These are phyloP conservation scores for Eurypyga helias DNA, from an alignment of 2,113 vertebrate species.

Conservation along the genomic window DNA sequence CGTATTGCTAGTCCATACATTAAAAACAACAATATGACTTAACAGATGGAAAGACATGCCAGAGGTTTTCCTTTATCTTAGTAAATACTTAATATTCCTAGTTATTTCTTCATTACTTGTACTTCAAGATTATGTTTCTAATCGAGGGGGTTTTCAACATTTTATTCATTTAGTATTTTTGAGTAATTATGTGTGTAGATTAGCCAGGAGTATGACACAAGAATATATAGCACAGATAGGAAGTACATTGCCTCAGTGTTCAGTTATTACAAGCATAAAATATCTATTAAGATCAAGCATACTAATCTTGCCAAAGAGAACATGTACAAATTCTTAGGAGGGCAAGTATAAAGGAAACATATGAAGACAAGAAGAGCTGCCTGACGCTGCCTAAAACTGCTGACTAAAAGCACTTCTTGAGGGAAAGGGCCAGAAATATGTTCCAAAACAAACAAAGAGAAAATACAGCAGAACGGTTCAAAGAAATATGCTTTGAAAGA, in stretches of 20 bases:
- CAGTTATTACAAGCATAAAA: not conserved
- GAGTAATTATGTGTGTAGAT: not conserved
- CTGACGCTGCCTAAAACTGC: constrained; percentile 1
- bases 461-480: not conserved
- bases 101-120: not conserved
- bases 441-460: constrained; percentile 32
- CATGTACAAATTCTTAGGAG: not conserved
- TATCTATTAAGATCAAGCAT: not conserved
- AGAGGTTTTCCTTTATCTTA: not conserved
- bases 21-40: not conserved
- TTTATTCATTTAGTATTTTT: not conserved
- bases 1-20: not conserved
- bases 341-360: constrained; percentile 2
- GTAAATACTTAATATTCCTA: not conserved
- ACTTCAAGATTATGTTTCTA: not conserved
- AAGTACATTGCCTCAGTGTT: not conserved
- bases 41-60: not conserved
- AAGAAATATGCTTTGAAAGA: constrained; percentile 43
- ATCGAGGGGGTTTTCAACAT: not conserved
- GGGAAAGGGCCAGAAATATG: not conserved
- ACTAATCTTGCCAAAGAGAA: not conserved
- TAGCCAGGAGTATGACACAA: not conserved
- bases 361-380: not conserved
- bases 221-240: not conserved
- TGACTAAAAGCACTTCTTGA: constrained; percentile 20